Evolutionary conservation across 2,888 invertebrate genomes (phyloP), one percentile per base, ranked within the genome.

Genomic region (Catocala fraxini): DNA sequence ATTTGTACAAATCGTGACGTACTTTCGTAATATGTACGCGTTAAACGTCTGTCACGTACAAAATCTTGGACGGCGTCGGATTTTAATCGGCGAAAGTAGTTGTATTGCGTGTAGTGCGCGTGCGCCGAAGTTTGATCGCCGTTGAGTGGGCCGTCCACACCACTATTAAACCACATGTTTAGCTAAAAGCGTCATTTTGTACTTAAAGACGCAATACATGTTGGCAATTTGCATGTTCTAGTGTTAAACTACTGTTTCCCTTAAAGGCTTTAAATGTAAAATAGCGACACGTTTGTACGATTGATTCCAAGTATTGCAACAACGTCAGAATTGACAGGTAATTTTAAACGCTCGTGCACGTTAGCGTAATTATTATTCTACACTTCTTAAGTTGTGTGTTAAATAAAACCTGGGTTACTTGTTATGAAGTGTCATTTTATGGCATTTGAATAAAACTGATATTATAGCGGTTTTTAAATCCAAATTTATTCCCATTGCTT

Each of bases 21-120:
- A 80, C 76, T 86, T 84, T 87, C 76, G 75, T 85, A 84, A 84
- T 81, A 78, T 77, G 76, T 83, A 76, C 75, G 74, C 80, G 76
- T 78, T 81, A 78, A 85, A 82, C 81, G 80, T 83, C 82, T 81
- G 85, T 88, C 90, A 86, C 86, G 86, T 88, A 82, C 80, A 71
- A 78, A 81, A 85, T 87, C 84, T 88, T 74, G 78, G 74, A 77
- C 82, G 77, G 73, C 82, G 80, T 80, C 75, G 84, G 84, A 83
- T 88, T 89, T 85, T 88, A 89, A 91, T 89, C 90, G 91, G 92
- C 89, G 93, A 93, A 93, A 92, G 93, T 91, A 87, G 87, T 88
- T 86, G 88, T 84, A 86, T 89, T 87, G 88, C 87, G 89, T 89
- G 89, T 80, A 84, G 79, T 76, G 87, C 89, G 87, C 88, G 85